Base-by-base conservation (phyloP, 2,113 vertebrate genomes). In the Platichthys stellatus region DNA sequence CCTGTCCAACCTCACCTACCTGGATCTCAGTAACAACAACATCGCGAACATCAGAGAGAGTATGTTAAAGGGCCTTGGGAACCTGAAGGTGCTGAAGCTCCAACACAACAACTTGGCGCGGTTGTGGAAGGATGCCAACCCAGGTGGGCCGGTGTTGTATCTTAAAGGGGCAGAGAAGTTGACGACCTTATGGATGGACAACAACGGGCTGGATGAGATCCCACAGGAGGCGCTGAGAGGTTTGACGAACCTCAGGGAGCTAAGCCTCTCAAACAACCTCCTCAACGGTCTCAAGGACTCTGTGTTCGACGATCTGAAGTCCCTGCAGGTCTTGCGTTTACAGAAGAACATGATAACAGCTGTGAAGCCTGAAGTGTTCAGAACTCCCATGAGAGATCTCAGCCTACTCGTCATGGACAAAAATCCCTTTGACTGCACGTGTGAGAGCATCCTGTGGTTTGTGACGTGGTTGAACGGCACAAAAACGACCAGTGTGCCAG, bases 401-500 rank as follows among this genome's bases (percentile, higher is more conserved):
- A 94, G 74, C 38, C 56, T 66, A 69, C 93, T 99, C 20, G 72
- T 93, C 56, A 96, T 99, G 95, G 88, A 91, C 66, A 95, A 87
- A 67, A 99, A 99, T 80, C 97, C 98, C 0, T 99, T 98, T 70
- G 98, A 99, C 57, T 99, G 98, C 80, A 99, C 98, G 0, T 99
- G 98, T 79, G 97, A 98, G 84, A 98, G 97, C 84, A 97, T 99
- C 40, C 76, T 95, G 72, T 99, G 98, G 98, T 99, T 99, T 75
- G 92, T 94, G 18, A 92, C 77, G 0, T 99, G 97, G 97, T 90
- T 99, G 31, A 97, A 98, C 69, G 18, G 2, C 24, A 98, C 95
- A 5, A 95, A 93, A 2, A 69, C 53, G 3, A 94, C 88, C 2
- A 92, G 72, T 2, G 86, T 98, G 35, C 89, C 94, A 2, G 92